Evolutionary conservation across 2,797 vertebrate species (phyloP), one percentile per base, ranked within the genome.

Genomic region (Tarsius wallacei): DNA sequence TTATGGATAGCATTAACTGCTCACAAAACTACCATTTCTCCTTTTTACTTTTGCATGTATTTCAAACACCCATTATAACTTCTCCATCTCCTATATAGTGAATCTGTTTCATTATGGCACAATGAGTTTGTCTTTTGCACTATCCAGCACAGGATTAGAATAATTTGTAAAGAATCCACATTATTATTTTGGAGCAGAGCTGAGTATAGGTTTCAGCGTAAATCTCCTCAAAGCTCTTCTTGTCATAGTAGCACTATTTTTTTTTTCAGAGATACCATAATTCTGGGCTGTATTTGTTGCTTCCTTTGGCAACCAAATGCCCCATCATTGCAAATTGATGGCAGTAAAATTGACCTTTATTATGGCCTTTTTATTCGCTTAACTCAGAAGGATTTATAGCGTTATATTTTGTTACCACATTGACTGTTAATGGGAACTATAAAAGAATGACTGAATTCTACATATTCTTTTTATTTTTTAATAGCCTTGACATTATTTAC

Each of bases 371-470:
- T 94, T 98, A 94, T 96, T 86, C 3, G 83, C 91, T 94, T 93
- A 96, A 83, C 95, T 95, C 93, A 78, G 71, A 97, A 96, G 94
- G 93, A 97, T 97, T 97, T 97, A 98, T 33, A 90, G 57, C 70
- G 36, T 96, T 97, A 87, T 96, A 93, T 95, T 96, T 97, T 97
- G 95, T 95, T 95, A 88, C 55, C 87, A 81, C 86, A 97, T 96
- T 96, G 97, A 87, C 93, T 96, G 83, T 95, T 98, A 97, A 98
- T 97, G 85, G 90, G 78, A 89, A 87, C 95, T 91, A 93, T 98
- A 97, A 98, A 97, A 97, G 92, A 98, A 97, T 96, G 93, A 90
- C 93, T 97, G 94, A 96, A 93, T 97, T 97, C 93, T 94, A 97
- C 96, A 87, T 91, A 97, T 87, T 53, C 73, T 87, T 98, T 98